Evolutionary conservation across 1,140 invertebrate genomes (phyloP).

Genomic region (Drosophila asahinai): DNA sequence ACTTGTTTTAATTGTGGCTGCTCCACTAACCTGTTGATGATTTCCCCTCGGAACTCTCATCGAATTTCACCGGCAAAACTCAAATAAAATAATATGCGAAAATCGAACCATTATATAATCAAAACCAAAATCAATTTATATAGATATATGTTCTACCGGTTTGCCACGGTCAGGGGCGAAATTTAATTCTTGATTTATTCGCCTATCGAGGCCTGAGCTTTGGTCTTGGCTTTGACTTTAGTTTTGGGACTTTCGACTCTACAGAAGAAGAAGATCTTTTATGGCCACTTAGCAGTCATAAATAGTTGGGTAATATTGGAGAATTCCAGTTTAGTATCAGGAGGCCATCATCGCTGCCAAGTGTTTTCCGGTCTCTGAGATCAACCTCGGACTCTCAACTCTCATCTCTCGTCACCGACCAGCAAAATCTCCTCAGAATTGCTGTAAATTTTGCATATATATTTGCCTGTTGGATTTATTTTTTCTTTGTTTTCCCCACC

Average conservation of each 20-base stretch:
- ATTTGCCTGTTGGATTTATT: slow-evolving; percentile 65
- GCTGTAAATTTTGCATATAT: slow-evolving; percentile 68
- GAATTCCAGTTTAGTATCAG: slow-evolving; percentile 37
- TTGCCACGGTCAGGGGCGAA: slow-evolving; percentile 17
- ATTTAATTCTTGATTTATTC: slow-evolving; percentile 48
- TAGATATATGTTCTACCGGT: slow-evolving; percentile 33
- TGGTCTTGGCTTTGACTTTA: slow-evolving; percentile 23
- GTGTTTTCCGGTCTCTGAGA: slow-evolving; percentile 23
- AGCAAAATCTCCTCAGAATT: slow-evolving; percentile 18
- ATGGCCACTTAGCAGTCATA: slow-evolving; percentile 51
- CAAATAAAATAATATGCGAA: slow-evolving; percentile 22
- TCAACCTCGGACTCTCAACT: slow-evolving; percentile 12
- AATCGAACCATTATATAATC: slow-evolving; percentile 36
- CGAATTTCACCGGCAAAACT: slow-evolving; percentile 19
- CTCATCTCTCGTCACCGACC: slow-evolving; percentile 13
- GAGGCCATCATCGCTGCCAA: slow-evolving; percentile 23
- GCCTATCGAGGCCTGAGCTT: slow-evolving; percentile 6
- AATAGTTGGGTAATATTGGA: slow-evolving; percentile 41
- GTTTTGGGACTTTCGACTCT: slow-evolving; percentile 19
- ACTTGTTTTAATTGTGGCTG: slow-evolving; percentile 36
- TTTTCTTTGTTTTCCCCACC: neutral
- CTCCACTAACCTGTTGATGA: slow-evolving; percentile 52
- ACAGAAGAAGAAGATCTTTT: slow-evolving; percentile 40
- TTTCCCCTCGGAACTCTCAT: neutral
- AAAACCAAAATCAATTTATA: slow-evolving; percentile 26